Evolutionary conservation across 53 echinoderm and acorn worm genomes (phyloP), one percentile per base, ranked within the genome.

Genomic region (Stichopus horrens): DNA sequence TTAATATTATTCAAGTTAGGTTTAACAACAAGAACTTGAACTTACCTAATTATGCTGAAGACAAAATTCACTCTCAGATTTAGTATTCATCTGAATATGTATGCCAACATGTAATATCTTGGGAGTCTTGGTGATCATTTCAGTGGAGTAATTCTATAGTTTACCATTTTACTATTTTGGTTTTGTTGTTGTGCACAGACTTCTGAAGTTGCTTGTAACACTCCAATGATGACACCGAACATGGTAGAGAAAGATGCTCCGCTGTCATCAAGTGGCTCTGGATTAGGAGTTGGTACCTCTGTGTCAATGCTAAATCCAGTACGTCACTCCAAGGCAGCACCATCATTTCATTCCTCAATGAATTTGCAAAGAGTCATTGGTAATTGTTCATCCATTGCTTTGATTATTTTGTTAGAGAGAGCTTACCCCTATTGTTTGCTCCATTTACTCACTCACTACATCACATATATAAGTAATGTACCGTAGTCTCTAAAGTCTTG

Each of bases 201-300:
- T 67, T 86, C 92, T 10, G 89, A 94, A 21, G 77, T 90, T 65
- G 95, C 95, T 4, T 97, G 95, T 92, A 91, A 91, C 18, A 91
- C 95, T 16, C 97, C 97, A 9, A 88, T 77, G 74, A 89, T 92
- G 83, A 95, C 97, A 57, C 95, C 97, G 53, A 97, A 95, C 60
- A 89, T 94, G 2, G 92, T 73, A 7, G 92, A 97, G 21, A 77
- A 55, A 55, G 86, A 89, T 77, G 92, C 76, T 23, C 68, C 76
- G 9, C 21, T 76, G 56, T 54, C n/a, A 53, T 88, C 89, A 14
- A 86, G 86, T 57, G 55, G 10, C 9, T 21, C 86, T 16, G 86
- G 86, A 58, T 77, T 86, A 14, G 86, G 73, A 5, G 89, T 86
- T 23, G 89, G 92, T 5, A 86, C 92, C 55, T 86, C 92, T 37